A percentile compares a stretch with the other conserved stretches of the same genome.
Conservation (phyloP, 2,113 vertebrate species). For the Oceanodroma tethys region DNA sequence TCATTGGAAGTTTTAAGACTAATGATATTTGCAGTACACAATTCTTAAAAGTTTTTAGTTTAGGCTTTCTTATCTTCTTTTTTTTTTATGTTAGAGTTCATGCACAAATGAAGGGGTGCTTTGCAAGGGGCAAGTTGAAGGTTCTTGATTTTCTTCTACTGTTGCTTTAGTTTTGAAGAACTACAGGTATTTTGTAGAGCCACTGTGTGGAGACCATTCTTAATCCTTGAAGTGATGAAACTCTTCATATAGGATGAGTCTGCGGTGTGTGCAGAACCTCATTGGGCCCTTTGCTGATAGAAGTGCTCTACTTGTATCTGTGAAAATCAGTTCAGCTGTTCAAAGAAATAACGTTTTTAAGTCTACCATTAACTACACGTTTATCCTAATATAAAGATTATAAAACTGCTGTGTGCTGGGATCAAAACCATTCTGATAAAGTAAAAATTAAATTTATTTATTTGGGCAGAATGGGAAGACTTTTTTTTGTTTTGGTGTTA, state of each 20-base stretch:
- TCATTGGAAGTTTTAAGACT: background rate
- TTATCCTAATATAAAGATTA: background rate
- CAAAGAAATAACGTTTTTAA: background rate
- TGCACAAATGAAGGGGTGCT: background rate
- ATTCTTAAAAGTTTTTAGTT: background rate
- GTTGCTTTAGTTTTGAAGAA: background rate
- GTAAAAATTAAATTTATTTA: background rate
- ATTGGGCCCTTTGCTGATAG: background rate
- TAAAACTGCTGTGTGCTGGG: background rate
- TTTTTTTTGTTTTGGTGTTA: background rate
- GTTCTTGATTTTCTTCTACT: background rate
- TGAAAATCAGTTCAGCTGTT: background rate
- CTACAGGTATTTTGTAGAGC: background rate
- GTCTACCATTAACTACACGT: background rate
- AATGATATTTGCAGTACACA: background rate
- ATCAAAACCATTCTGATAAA: background rate
- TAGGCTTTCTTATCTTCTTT: background rate
- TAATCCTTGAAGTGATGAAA: background rate
- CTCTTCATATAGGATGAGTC: background rate
- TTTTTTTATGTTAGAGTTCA: background rate
- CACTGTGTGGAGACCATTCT: background rate
- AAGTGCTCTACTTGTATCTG: background rate
- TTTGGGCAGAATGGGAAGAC: background rate
- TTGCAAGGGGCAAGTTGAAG: background rate
- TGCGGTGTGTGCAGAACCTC: background rate